Evolutionary conservation across 2,113 vertebrate species (phyloP), one percentile per base, ranked within the genome.

Genomic region (Archilochus colubris): DNA sequence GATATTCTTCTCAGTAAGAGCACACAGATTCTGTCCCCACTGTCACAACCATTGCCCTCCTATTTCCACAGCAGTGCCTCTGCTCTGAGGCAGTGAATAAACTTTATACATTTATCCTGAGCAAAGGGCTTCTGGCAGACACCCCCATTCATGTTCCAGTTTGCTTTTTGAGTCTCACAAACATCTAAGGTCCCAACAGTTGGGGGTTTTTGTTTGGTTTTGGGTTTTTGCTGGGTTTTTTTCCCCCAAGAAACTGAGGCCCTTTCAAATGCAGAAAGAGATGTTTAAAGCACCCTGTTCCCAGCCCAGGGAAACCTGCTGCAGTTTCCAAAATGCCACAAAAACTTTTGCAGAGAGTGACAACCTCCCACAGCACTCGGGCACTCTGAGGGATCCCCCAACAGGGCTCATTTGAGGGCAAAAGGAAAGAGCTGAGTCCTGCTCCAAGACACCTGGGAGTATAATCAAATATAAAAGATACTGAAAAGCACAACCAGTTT

Each of bases 251-350:
- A 62, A 40, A 19, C 44, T 1, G 18, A 62, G 12, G 15, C 23
- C n/a, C 28, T 24, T 43, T 18, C 21, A 40, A 59, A 43, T 18
- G 61, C 57, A 38, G 14, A 31, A 19, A 14, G 14, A 15, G 8
- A 5, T 54, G 38, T 59, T 14, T 17, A 36, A 25, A 48, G n/a
- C 5, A 10, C 8, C 5, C 12, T 7, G 2, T 11, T 19, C 28
- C 48, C 13, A 22, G 31, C 30, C 9, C 1, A 15, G 40, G 31
- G 73, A 30, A 11, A 9, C 13, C 28, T 28, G 1, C 0, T 22
- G 24, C 67, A 8, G 13, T 16, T 54, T 20, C 18, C 12, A 43
- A 48, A 36, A 33, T 5, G 4, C 5, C 51, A 12, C n/a, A 38
- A 17, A 1, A 10, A 36, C 36, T 38, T n/a, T 48, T 3, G 3